phyloP scores from a whole-genome alignment of 2,888 invertebrate species.

The Rhingia rostrata region DNA sequence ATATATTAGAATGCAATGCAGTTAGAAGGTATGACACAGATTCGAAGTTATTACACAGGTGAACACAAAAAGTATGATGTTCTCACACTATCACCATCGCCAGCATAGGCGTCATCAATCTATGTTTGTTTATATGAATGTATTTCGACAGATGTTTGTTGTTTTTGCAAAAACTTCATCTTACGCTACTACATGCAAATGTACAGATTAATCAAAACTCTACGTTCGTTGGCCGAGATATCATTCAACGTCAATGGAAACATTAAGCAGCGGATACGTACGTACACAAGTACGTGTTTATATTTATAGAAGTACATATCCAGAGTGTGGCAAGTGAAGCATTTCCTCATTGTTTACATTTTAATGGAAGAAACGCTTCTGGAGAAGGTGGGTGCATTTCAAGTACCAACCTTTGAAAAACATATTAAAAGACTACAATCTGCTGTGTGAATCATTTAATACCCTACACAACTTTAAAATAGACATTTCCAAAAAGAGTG shows the following conservation, averaged over 20 bases:
- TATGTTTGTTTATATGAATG: not conserved
- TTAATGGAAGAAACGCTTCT: constrained; percentile 56
- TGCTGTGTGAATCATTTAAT: no score
- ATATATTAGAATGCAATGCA: constrained; percentile 55
- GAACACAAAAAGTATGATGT: constrained; percentile 14
- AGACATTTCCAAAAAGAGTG: no score
- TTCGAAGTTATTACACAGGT: constrained; percentile 30
- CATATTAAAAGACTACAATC: no score
- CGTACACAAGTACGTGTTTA: constrained; percentile 18
- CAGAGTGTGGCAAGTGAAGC: constrained; percentile 49
- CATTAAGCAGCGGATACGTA: constrained; percentile 31
- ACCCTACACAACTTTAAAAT: no score
- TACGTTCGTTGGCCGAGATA: constrained; percentile 50
- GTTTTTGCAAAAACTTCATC: constrained; percentile 17
- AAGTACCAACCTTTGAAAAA: constrained; percentile 6
- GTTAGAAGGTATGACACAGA: constrained; percentile 62
- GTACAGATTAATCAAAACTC: constrained; percentile 53
- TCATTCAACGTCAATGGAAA: constrained; percentile 64
- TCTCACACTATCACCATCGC: constrained; percentile 11
- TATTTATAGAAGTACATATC: constrained; percentile 23
- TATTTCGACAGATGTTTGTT: not conserved
- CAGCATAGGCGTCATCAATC: constrained; percentile 33
- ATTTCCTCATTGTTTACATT: constrained; percentile 65
- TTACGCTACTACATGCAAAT: constrained; percentile 44
- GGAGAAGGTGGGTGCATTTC: constrained; percentile 45